Conservation (phyloP, 2,113 vertebrate species). For the Eulemur macaco region DNA sequence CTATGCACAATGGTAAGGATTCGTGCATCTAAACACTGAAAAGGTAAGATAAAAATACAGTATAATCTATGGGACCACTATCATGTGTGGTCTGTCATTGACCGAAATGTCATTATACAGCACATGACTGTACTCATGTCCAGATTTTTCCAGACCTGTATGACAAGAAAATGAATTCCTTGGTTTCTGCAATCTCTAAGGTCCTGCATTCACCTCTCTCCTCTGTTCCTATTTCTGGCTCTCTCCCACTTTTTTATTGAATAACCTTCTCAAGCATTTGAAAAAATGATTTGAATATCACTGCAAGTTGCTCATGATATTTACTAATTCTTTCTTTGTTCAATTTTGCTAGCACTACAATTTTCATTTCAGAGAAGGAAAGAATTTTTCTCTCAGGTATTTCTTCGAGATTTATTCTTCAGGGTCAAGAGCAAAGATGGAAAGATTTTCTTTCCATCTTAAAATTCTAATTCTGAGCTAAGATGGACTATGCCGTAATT, state of each 20-base stretch:
- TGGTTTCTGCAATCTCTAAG: not conserved
- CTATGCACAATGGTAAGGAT: not conserved
- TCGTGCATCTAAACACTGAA: not conserved
- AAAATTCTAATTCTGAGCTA: constrained; percentile 24
- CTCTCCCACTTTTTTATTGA: not conserved
- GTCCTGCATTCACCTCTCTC: not conserved
- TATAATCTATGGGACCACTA: not conserved
- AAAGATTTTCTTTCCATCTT: not conserved
- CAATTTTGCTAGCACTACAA: not conserved
- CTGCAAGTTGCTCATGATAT: not conserved
- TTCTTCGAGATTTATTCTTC: constrained; percentile 38
- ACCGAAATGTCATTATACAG: not conserved
- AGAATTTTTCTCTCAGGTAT: not conserved
- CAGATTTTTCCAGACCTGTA: not conserved
- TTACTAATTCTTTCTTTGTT: constrained; percentile 22
- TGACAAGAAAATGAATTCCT: not conserved
- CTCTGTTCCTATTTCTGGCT: not conserved
- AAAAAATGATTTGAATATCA: not conserved
- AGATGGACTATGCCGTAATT: not conserved
- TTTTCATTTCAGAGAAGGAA: not conserved
- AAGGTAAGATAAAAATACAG: not conserved
- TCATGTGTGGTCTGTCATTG: not conserved
- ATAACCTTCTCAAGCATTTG: not conserved
- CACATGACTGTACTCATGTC: not conserved
- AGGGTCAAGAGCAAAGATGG: not conserved